phyloP scores from a whole-genome alignment of 2,113 vertebrate species.

The Takifugu bimaculatus region DNA sequence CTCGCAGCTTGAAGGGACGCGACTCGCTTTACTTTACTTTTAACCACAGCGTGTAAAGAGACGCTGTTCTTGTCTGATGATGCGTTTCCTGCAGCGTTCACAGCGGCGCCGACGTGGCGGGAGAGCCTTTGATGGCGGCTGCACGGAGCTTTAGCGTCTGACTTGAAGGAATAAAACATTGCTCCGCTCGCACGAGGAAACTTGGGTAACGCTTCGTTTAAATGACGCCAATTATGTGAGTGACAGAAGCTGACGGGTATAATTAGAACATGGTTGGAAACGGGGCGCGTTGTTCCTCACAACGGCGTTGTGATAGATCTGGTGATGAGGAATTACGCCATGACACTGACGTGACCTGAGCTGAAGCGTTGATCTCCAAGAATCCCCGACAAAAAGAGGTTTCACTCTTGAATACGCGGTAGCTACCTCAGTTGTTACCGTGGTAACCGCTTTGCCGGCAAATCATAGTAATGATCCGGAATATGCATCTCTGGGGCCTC shows the following conservation, averaged over 20 bases:
- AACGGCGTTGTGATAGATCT: conserved; percentile 48
- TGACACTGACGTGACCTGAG: conserved; percentile 23
- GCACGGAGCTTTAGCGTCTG: conserved; percentile 4
- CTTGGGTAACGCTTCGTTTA: too few relatives aligned
- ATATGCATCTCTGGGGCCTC: conserved; percentile 21
- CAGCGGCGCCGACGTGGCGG: conserved; percentile 13
- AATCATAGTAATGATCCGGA: conserved; percentile 34
- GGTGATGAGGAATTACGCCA: conserved; percentile 56
- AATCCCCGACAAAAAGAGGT: conserved; percentile 25
- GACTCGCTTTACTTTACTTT: neutral
- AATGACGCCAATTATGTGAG: too few relatives aligned
- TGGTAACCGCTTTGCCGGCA: conserved; percentile 40
- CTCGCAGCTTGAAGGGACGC: neutral
- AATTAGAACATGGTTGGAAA: too few relatives aligned
- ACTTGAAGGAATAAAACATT: conserved; percentile 2
- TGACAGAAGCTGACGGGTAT: too few relatives aligned
- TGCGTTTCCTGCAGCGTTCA: conserved; percentile 5
- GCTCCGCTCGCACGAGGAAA: too few relatives aligned
- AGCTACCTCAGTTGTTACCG: conserved; percentile 26
- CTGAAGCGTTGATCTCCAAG: conserved; percentile 54
- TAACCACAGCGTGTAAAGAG: neutral
- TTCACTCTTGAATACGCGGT: conserved; percentile 40
- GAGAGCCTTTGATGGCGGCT: conserved; percentile 19
- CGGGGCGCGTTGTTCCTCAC: conserved; percentile 1
- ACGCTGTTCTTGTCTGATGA: neutral